Conservation (phyloP, 92 coral and sea anemone species). For the Zoanthus solanderi region DNA sequence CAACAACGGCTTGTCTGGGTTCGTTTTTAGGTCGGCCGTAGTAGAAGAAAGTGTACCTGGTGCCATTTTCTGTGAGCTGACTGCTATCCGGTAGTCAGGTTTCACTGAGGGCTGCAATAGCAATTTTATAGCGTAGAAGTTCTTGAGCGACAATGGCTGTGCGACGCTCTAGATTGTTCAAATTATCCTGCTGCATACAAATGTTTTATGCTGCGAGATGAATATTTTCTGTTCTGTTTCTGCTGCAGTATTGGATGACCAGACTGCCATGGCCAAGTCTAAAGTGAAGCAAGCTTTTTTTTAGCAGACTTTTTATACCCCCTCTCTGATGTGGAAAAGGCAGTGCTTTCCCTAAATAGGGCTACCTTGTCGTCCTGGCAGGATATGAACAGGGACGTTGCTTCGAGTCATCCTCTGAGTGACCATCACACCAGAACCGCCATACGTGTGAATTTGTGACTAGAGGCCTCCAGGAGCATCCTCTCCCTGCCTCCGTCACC, state of each 20-base stretch:
- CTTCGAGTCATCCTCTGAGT: conserved; percentile 8
- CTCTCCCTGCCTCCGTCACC: neutral
- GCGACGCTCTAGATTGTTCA: neutral
- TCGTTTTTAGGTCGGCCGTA: neutral
- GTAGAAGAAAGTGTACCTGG: neutral
- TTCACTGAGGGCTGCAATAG: neutral
- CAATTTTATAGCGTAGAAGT: neutral
- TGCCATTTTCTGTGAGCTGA: neutral
- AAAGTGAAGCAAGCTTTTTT: neutral
- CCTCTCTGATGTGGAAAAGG: neutral
- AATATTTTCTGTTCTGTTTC: neutral
- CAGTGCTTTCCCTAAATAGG: neutral
- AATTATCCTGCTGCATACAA: neutral
- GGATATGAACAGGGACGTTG: neutral
- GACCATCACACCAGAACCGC: conserved; percentile 26
- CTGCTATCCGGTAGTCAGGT: neutral
- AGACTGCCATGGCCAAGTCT: neutral
- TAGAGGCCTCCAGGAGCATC: conserved; percentile 13
- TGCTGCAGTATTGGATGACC: neutral
- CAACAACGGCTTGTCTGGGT: neutral
- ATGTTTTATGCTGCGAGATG: neutral
- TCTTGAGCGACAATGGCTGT: conserved; percentile 7
- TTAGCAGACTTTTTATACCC: neutral
- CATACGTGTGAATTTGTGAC: conserved; percentile 29
- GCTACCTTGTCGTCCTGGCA: conserved; percentile 10